Evolutionary conservation across 2,113 vertebrate species (phyloP), one percentile per base, ranked within the genome.

Genomic region (Psittacara wagleri): DNA sequence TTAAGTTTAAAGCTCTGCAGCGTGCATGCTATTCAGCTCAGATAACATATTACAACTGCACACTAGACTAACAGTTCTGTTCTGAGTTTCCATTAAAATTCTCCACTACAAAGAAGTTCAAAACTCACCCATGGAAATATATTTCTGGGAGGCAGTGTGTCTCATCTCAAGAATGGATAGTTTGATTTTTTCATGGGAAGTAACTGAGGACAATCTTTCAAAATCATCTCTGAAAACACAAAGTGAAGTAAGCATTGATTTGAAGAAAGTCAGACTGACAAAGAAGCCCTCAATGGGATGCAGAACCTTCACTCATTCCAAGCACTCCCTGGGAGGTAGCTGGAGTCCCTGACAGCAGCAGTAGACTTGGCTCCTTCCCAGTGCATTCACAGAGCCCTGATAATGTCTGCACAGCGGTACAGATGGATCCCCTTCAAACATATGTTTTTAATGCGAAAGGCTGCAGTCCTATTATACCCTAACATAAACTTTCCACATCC

Each of bases 401-500:
- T 78, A 93, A 94, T 1, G 75, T 90, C 92, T 92, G 78, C 88
- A 91, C 0, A 0, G 76, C 22, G 74, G 68, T 77, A 86, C 95
- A 97, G 95, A 97, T 90, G 95, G 94, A 93, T 91, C 61, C 55
- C 85, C 68, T 92, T 85, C 85, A 93, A 97, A 79, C 93, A 95
- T 97, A 96, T 96, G 95, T 96, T 85, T 85, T 57, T 83, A 70
- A 96, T 55, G 88, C 70, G 88, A 96, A 96, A 93, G 85, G 88
- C 90, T 93, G 73, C 61, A 90, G 79, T 86, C 68, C 68, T 88
- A 88, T 93, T 74, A 88, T 17, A 83, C 68, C 80, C 54, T 63
- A 28, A 92, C 93, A 97, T 96, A 96, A 97, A 95, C 87, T 94
- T 93, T 90, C 92, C 72, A 93, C 83, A 96, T 96, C 95, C 95